Evolutionary conservation across 2,113 vertebrate species (phyloP).

Genomic region (Xyrauchen texanus): DNA sequence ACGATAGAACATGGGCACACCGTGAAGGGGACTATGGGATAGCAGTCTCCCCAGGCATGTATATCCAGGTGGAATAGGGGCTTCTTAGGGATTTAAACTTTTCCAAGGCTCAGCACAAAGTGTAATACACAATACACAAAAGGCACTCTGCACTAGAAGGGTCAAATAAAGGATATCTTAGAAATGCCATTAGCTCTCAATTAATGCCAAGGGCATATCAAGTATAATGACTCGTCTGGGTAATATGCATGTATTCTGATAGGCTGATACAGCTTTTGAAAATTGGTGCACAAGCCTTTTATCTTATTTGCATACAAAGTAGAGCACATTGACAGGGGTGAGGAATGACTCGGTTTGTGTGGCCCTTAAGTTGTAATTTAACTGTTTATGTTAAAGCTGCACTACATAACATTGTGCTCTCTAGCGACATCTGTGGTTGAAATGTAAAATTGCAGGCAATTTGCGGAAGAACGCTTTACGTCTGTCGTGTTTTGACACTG

Average conservation of each 20-base stretch:
- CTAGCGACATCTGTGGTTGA: too few relatives aligned
- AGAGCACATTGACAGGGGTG: background rate
- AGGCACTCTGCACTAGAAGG: constrained; percentile 18
- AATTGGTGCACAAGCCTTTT: background rate
- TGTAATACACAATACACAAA: constrained; percentile 7
- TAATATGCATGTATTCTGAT: constrained; percentile 2
- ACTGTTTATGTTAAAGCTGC: too few relatives aligned
- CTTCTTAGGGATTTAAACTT: constrained; percentile 61
- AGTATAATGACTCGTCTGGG: constrained; percentile 42
- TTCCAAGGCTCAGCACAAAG: constrained; percentile 33
- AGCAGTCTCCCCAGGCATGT: constrained; percentile 59
- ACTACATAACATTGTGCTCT: too few relatives aligned
- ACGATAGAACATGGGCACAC: constrained; percentile 27
- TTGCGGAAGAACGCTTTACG: too few relatives aligned
- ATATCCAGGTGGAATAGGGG: constrained; percentile 67
- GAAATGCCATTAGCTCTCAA: constrained; percentile 49
- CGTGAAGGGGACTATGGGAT: constrained; percentile 57
- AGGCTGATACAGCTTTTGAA: constrained; percentile 21
- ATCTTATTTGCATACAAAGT: background rate
- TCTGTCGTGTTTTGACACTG: too few relatives aligned
- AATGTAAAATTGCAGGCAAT: too few relatives aligned
- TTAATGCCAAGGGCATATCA: constrained; percentile 55
- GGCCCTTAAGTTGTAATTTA: background rate
- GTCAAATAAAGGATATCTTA: constrained; percentile 56
- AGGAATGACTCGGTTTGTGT: background rate